Percentiles rank a stretch among this genome's conserved stretches.
These are phyloP conservation scores for Pristionchus entomophagus DNA, from an alignment of 2,888 invertebrate species.

Conservation along the genomic window DNA sequence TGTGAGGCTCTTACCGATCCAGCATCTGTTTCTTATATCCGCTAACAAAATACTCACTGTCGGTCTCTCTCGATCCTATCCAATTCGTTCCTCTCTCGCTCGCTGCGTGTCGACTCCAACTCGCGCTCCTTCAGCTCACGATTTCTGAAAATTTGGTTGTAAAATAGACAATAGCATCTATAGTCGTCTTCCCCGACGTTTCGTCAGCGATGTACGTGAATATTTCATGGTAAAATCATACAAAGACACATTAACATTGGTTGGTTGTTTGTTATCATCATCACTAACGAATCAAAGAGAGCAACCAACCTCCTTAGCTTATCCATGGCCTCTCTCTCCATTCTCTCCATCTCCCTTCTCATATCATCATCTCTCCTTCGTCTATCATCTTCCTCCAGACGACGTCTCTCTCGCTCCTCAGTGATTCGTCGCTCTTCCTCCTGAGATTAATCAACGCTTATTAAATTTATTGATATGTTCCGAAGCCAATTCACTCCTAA, in stretches of 20 bases:
- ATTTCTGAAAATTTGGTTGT: not conserved
- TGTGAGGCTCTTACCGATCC: no score
- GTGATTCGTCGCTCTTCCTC: constrained; percentile 73
- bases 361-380: constrained; percentile 68
- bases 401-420: constrained; percentile 65
- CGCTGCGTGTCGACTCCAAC: constrained; percentile 60
- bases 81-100: constrained; percentile 56
- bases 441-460: not conserved
- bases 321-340: constrained; percentile 58
- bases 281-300: not conserved
- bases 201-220: no score
- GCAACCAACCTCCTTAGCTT: not conserved
- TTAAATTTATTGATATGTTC: constrained; percentile 52
- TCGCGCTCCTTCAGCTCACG: constrained; percentile 63
- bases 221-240: no score
- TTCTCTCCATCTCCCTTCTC: constrained; percentile 54
- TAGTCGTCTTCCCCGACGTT: not conserved
- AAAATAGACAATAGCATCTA: no score
- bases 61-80: constrained; percentile 69
- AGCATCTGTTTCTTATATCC: no score
- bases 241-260: not conserved
- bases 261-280: not conserved
- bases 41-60: constrained; percentile 49
- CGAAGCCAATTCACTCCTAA: not conserved
- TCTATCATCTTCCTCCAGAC: constrained; percentile 65